Percentiles rank a stretch among this genome's conserved stretches.
Conservation (phyloP, 2,888 invertebrate species). For the Drosophila sordidula region DNA sequence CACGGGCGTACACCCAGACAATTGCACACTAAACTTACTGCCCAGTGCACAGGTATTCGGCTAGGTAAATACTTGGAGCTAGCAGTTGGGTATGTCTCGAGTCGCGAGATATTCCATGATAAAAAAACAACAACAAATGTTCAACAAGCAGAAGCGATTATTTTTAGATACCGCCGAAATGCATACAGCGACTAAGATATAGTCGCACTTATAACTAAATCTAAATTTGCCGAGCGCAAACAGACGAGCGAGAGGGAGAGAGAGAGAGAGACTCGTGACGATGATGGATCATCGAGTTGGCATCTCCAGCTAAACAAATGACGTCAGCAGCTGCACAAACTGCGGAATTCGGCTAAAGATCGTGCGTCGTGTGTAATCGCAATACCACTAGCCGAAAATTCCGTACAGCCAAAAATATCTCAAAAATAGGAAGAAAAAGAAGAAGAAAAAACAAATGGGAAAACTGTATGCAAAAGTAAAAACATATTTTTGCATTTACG, state of each 20-base stretch:
- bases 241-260: constrained; percentile 1
- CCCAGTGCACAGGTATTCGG: neutral
- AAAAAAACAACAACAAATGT: constrained; percentile 7
- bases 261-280: constrained; percentile 5
- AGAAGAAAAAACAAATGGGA: neutral
- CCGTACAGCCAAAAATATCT: constrained; percentile 34
- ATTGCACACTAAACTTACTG: neutral
- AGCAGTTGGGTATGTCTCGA: constrained; percentile 2
- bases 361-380: constrained; percentile 18
- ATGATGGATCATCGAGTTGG: constrained; percentile 56
- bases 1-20: constrained; percentile 1
- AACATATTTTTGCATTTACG: constrained; percentile 49
- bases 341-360: constrained; percentile 19
- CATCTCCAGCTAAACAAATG: constrained; percentile 52
- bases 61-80: constrained; percentile 13
- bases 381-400: constrained; percentile 20
- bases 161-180: constrained; percentile 48
- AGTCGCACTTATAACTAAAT: constrained; percentile 21
- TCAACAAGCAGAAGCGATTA: constrained; percentile 25
- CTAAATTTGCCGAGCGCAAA: constrained; percentile 39
- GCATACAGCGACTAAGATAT: constrained; percentile 29
- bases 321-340: constrained; percentile 53
- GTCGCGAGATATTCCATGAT: constrained; percentile 40
- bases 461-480: constrained; percentile 32
- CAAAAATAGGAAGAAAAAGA: neutral